Percentiles rank a stretch among this genome's conserved stretches.
These are phyloP conservation scores for Tholera decimalis DNA, from an alignment of 2,888 invertebrate species.

Conservation along the genomic window DNA sequence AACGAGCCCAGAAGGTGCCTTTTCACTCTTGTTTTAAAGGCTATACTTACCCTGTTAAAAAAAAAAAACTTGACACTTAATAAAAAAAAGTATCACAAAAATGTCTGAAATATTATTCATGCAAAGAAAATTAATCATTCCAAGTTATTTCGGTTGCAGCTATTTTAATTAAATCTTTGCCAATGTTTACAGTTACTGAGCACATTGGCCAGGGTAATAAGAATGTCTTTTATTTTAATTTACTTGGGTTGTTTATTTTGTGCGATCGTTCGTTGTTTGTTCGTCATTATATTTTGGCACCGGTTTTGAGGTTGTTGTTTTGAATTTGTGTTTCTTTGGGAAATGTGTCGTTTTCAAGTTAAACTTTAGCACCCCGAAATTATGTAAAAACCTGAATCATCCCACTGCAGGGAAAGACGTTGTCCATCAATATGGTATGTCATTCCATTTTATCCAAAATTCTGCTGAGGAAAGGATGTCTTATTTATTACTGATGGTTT, in stretches of 20 bases:
- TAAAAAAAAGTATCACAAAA: conserved; percentile 1
- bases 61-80: neutral
- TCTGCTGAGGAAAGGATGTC: no score
- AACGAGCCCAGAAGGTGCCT: no score
- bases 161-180: conserved; percentile 41
- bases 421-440: no score
- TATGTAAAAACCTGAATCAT: neutral
- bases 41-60: no score
- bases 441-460: no score
- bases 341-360: neutral
- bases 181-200: conserved; percentile 13
- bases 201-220: neutral
- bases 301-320: neutral
- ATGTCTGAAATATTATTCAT: conserved; percentile 10
- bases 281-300: conserved; percentile 15
- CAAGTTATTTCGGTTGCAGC: conserved; percentile 29
- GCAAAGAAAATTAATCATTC: conserved; percentile 2
- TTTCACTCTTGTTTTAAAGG: no score
- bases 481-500: no score
- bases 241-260: conserved; percentile 8
- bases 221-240: conserved; percentile 26
- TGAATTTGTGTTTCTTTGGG: neutral
- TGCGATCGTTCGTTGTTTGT: conserved; percentile 4
- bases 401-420: no score
- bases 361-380: neutral